Base-by-base conservation (phyloP, 2,888 invertebrate genomes). In the Apantesis nais region DNA sequence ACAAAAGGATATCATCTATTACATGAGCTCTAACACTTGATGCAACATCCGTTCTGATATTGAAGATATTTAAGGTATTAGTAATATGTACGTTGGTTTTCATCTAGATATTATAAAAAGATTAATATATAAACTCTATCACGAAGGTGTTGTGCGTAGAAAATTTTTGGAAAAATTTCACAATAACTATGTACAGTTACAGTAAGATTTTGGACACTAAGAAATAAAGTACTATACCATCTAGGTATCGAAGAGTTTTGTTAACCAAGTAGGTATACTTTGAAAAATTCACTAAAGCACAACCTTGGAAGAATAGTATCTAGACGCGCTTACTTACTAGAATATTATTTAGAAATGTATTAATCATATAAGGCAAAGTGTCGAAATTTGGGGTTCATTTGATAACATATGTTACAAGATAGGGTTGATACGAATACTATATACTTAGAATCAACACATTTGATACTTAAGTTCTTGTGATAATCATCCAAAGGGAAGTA, bases 261-360 rank as follows among this genome's bases (percentile, higher is more conserved):
- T 84, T 86, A 86, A 88, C 78, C 70, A 86, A 84, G 74, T 83
- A 86, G 84, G 87, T 90, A 88, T 85, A 90, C 84, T 74, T 87
- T 88, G 90, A 90, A 89, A 92, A 93, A 91, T 90, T 93, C 92
- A 93, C 93, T 93, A 93, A 94, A 94, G 94, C 94, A 94, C 94
- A 94, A 95, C 94, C 94, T 91, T 94, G 93, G 94, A 94, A 94
- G 93, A 95, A 93, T 94, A 94, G 93, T 93, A 94, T 82, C 94
- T 95, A 94, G 89, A 92, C 86, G 93, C 91, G 84, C 93, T 94
- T 95, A 94, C 86, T 83, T 69, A 90, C 93, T 94, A 93, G 87
- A 90, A 87, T 91, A 88, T 52, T 90, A 88, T 89, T 92, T 92
- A 91, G 90, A 92, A 89, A 91, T 90, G 82, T 83, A 75, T 86